phyloP scores from a whole-genome alignment of 2,113 vertebrate species.

The Etheostoma spectabile region DNA sequence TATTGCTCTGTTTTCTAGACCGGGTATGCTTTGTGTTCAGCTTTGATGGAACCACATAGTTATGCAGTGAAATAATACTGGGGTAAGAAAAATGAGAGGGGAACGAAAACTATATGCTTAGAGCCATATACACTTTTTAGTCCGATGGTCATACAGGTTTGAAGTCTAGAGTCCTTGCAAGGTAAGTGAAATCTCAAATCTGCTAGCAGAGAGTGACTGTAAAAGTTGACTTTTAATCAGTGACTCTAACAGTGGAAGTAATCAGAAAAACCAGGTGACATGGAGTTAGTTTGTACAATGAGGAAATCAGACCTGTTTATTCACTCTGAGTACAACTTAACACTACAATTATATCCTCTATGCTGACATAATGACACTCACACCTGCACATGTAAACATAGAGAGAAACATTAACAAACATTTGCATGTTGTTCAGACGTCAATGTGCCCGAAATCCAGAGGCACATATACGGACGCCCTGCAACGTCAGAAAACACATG shows the following conservation, averaged over 20 bases:
- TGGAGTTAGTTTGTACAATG: constrained; percentile 6
- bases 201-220: not conserved
- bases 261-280: constrained; percentile 11
- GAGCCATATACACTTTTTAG: constrained; percentile 37
- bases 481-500: no score
- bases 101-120: constrained; percentile 52
- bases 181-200: not conserved
- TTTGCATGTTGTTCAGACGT: constrained; percentile 6
- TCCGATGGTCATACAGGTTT: constrained; percentile 32
- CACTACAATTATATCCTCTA: constrained; percentile 14
- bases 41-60: constrained; percentile 82
- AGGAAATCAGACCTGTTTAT: constrained; percentile 40
- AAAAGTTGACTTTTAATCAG: not conserved
- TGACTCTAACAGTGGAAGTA: constrained; percentile 5
- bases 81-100: constrained; percentile 43
- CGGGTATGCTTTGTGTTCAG: constrained; percentile 59
- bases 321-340: constrained; percentile 49
- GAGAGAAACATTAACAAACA: constrained; percentile 24
- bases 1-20: constrained; percentile 66
- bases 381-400: constrained; percentile 36
- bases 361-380: constrained; percentile 34
- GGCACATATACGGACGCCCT: no score
- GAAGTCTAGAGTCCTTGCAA: constrained; percentile 2
- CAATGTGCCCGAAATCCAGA: constrained; percentile 9
- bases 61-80: constrained; percentile 79